phyloP scores from a whole-genome alignment of 2,113 vertebrate species.

The Sturnus vulgaris region DNA sequence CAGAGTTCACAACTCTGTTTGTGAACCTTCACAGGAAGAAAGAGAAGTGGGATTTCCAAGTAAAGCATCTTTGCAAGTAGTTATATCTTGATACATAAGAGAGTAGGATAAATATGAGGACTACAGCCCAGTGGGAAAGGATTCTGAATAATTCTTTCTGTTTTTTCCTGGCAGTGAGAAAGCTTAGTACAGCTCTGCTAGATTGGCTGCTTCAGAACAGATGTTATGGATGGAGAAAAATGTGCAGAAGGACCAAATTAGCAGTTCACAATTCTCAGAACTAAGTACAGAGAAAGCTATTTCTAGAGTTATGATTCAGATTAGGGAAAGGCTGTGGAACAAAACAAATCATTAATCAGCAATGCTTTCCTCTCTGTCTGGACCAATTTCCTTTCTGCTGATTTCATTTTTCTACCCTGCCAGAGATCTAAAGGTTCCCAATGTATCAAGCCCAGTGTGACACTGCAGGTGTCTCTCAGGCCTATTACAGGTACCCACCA shows the following conservation, averaged over 20 bases:
- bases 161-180: conserved; percentile 36
- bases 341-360: background rate
- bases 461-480: background rate
- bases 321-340: background rate
- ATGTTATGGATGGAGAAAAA: conserved; percentile 51
- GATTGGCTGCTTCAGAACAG: background rate
- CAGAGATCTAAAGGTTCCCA: background rate
- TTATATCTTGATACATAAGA: background rate
- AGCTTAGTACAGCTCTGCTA: conserved; percentile 24
- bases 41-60: background rate
- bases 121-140: background rate
- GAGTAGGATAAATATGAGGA: background rate
- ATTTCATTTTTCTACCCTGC: background rate
- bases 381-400: background rate
- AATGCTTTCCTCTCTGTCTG: background rate
- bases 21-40: background rate
- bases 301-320: conserved; percentile 47
- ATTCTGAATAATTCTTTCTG: background rate
- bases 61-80: background rate
- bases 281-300: conserved; percentile 30
- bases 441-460: background rate
- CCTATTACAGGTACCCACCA: background rate
- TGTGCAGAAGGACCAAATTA: background rate
- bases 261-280: background rate
- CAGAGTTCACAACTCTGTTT: background rate